Evolutionary conservation across 2,113 vertebrate species (phyloP).

Genomic region (Hypanus sabinus): DNA sequence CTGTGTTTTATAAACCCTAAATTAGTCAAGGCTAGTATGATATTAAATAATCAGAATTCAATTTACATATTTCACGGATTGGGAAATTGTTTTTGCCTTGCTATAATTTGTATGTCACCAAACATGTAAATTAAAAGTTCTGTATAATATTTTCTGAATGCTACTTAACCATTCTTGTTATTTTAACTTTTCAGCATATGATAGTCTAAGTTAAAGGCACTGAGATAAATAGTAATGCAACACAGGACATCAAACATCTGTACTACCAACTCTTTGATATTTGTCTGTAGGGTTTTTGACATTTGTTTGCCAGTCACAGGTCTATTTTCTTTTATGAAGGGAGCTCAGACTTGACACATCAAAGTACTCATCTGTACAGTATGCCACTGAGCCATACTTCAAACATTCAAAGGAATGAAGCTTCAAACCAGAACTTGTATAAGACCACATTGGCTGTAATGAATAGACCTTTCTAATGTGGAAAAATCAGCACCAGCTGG

Average conservation of each 20-base stretch:
- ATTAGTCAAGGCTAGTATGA: background rate
- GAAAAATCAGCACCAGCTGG: background rate
- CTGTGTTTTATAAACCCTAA: background rate
- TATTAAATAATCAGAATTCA: background rate
- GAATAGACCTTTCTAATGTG: constrained; percentile 9
- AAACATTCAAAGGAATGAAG: constrained; percentile 27
- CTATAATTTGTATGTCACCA: background rate
- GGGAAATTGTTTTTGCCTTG: background rate
- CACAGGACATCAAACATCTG: constrained; percentile 12
- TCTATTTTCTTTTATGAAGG: constrained; percentile 33
- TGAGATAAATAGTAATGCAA: constrained; percentile 24
- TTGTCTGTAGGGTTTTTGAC: constrained; percentile 27
- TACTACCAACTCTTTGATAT: constrained; percentile 17
- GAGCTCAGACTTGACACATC: constrained; percentile 29
- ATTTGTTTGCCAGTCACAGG: constrained; percentile 32
- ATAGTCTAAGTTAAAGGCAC: background rate
- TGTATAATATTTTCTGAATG: background rate
- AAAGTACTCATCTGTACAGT: constrained; percentile 31
- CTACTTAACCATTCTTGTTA: background rate
- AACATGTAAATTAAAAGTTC: background rate
- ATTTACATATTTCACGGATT: background rate
- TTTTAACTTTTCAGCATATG: background rate
- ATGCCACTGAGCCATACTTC: constrained; percentile 30
- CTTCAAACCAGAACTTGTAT: constrained; percentile 18
- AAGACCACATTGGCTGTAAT: constrained; percentile 1